Conservation (phyloP, 1,140 invertebrate species). For the Pogonognathellus flavescens region DNA sequence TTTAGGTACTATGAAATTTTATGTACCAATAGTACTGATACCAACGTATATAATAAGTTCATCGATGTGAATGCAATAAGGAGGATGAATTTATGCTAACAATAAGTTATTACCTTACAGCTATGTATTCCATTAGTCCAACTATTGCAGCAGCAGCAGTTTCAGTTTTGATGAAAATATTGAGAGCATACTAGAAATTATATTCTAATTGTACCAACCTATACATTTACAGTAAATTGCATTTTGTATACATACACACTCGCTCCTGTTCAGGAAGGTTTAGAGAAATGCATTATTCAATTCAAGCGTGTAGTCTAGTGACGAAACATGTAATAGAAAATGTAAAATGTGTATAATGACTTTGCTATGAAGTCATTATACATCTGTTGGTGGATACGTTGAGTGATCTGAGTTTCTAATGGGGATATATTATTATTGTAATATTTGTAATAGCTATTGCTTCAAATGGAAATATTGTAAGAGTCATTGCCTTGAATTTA, state of each 20-base stretch:
- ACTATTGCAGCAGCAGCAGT: no score
- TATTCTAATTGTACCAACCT: background rate
- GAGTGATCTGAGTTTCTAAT: constrained; percentile 12
- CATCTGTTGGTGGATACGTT: constrained; percentile 41
- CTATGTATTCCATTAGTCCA: no score
- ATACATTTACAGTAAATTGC: no score
- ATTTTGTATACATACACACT: no score
- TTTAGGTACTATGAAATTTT: background rate
- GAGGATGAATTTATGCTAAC: background rate
- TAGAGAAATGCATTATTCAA: background rate
- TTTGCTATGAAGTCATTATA: constrained; percentile 23
- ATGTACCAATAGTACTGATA: background rate
- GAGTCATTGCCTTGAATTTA: background rate
- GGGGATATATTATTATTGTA: constrained; percentile 25
- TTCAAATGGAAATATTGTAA: background rate
- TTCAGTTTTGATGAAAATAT: background rate
- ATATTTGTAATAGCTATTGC: constrained; percentile 1
- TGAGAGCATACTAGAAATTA: background rate
- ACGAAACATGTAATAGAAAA: constrained; percentile 10
- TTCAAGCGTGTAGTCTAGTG: background rate
- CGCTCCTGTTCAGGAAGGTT: no score
- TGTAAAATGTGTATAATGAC: constrained; percentile 22
- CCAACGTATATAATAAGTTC: background rate
- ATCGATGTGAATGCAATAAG: constrained; percentile 5
- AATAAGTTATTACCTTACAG: background rate